phyloP scores from a whole-genome alignment of 2,113 vertebrate genomes.

The Psittacara wagleri region DNA sequence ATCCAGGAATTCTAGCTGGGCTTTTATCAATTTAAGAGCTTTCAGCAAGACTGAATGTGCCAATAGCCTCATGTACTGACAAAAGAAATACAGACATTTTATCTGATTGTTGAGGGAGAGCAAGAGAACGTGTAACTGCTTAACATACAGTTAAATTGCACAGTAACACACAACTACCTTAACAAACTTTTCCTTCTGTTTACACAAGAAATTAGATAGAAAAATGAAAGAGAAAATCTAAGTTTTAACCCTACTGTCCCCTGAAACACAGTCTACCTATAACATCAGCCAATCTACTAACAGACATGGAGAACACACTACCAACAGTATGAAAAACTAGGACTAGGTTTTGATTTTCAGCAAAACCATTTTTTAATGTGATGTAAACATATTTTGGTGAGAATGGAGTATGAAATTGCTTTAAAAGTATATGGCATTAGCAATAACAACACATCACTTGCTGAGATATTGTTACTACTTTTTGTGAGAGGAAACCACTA shows the following conservation, averaged over 20 bases:
- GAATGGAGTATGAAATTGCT: background rate
- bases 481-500: background rate
- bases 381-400: background rate
- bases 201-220: background rate
- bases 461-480: background rate
- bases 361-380: background rate
- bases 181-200: background rate
- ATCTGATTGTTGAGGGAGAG: background rate
- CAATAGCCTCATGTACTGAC: background rate
- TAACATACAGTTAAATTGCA: background rate
- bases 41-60: background rate
- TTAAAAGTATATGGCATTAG: background rate
- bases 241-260: background rate
- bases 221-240: background rate
- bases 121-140: background rate
- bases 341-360: background rate
- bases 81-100: background rate
- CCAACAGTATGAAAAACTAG: background rate
- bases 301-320: accelerated
- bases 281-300: background rate
- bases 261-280: background rate
- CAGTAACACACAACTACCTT: background rate
- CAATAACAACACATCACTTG: background rate
- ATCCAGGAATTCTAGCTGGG: background rate
- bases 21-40: background rate